Base-by-base conservation (phyloP, 2,888 invertebrate genomes). In the Nipponacmea schrenckii region DNA sequence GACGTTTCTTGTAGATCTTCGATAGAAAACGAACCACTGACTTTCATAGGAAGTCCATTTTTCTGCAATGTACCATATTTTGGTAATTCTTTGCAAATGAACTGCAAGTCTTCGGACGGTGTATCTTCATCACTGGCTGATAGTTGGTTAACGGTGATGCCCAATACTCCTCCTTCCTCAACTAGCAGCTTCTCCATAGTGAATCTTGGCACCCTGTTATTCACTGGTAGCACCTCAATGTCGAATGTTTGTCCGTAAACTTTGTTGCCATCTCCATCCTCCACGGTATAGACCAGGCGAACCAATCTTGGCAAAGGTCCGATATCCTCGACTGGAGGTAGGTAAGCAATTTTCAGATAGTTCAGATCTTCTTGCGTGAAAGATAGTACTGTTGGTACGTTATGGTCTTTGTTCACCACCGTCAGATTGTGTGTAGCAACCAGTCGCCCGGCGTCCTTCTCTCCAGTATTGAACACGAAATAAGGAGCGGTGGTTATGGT, bases 361-460 rank as follows among this genome's bases (percentile, higher is more conserved):
- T 87, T 87, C 26, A 89, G 83, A 74, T 88, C 86, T 45, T 82
- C 81, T 78, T 89, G 89, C 20, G 84, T 87, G 73, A 89, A 89
- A 2, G 79, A 80, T n/a, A 73, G 67, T 27, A 86, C 78, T 24
- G 81, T 71, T 15, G 86, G 83, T 17, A 83, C 74, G 20, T 74
- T 71, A 1, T 74, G 73, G 48, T 80, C 80, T 70, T 87, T 87
- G 46, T 71, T 74, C 27, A 85, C 73, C 75, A 80, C 77, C 20
- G 84, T 81, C n/a, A 82, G 68, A 73, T 86, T 83, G 66, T 84
- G 83, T 1, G 85, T 80, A 24, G 84, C 79, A 24, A 88, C 81
- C 5, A 89, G 79, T 67, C 83, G 77, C 0, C 89, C 89, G 15
- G 88, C 87, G 72, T 87, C 87, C 69, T 81, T 80, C 66, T 84